phyloP scores from a whole-genome alignment of 2,888 invertebrate genomes.

The Polia nebulosa region DNA sequence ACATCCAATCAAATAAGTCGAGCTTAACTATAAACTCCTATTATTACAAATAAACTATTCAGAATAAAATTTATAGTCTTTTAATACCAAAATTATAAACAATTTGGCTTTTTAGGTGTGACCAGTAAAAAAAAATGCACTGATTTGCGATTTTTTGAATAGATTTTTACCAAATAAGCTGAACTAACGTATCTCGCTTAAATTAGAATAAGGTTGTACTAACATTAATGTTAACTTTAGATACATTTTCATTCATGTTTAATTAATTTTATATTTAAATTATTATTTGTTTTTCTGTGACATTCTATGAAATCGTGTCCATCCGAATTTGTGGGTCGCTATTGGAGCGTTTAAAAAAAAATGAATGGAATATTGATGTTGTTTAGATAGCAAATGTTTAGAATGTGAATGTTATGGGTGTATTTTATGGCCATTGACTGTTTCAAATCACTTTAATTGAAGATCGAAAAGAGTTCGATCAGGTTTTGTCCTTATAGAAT shows the following conservation, averaged over 20 bases:
- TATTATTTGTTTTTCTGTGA: slow-evolving; percentile 57
- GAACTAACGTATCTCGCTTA: slow-evolving; percentile 70
- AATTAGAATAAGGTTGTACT: slow-evolving; percentile 73
- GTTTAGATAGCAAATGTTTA: slow-evolving; percentile 50
- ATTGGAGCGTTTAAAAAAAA: slow-evolving; percentile 26
- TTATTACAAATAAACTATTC: slow-evolving; percentile 35
- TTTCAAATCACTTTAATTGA: slow-evolving; percentile 2
- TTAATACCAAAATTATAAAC: slow-evolving; percentile 61
- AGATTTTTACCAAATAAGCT: slow-evolving; percentile 76
- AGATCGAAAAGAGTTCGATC: neutral
- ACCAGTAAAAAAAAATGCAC: slow-evolving; percentile 65
- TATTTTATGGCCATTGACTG: slow-evolving; percentile 14
- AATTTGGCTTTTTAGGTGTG: slow-evolving; percentile 82
- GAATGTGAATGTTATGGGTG: slow-evolving; percentile 25
- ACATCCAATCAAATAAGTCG: slow-evolving; percentile 28
- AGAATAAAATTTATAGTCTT: slow-evolving; percentile 53
- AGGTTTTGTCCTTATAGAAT: neutral
- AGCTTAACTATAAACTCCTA: slow-evolving; percentile 22
- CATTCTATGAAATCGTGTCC: slow-evolving; percentile 44
- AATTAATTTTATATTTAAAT: slow-evolving; percentile 60
- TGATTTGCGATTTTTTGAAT: slow-evolving; percentile 65
- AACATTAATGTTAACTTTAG: slow-evolving; percentile 63
- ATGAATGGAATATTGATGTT: slow-evolving; percentile 47
- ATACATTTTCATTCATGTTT: slow-evolving; percentile 50
- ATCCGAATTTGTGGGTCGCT: slow-evolving; percentile 37